Evolutionary conservation across 1,140 invertebrate species (phyloP).

Genomic region (Anoplophora glabripennis): DNA sequence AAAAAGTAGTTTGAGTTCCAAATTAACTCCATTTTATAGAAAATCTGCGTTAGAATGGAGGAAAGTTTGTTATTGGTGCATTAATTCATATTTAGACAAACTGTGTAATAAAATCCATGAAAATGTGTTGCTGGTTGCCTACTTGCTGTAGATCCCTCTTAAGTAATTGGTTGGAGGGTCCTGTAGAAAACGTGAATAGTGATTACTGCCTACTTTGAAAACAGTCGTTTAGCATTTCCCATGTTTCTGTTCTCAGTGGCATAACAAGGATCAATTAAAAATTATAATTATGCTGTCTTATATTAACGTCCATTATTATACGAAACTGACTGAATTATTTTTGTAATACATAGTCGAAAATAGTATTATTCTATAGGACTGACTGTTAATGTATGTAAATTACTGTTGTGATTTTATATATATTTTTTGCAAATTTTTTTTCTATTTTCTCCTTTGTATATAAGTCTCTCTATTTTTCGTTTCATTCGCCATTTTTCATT

Average conservation of each 20-base stretch:
- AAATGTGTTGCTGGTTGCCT: too few relatives aligned
- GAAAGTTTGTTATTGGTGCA: too few relatives aligned
- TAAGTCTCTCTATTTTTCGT: not conserved
- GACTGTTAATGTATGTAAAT: conserved; percentile 24
- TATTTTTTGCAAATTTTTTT: not conserved
- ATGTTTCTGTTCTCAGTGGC: conserved; percentile 5
- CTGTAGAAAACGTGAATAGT: too few relatives aligned
- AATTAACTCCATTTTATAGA: too few relatives aligned
- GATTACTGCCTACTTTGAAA: not conserved
- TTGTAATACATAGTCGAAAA: conserved; percentile 26
- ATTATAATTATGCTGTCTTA: conserved; percentile 25
- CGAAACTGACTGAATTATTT: conserved; percentile 33
- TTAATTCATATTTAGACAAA: too few relatives aligned
- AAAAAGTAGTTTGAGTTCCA: too few relatives aligned
- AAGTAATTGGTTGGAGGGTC: too few relatives aligned
- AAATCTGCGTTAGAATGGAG: too few relatives aligned
- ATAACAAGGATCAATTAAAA: conserved; percentile 25
- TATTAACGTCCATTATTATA: conserved; percentile 32
- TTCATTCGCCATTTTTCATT: not conserved
- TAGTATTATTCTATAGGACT: conserved; percentile 31
- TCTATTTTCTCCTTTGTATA: not conserved
- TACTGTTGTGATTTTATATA: conserved; percentile 6
- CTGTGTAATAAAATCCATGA: too few relatives aligned
- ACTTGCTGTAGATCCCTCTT: too few relatives aligned
- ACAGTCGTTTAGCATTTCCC: not conserved